These are phyloP conservation scores for Polypedilum pembai DNA, from an alignment of 1,140 invertebrate genomes.

Conservation along the genomic window DNA sequence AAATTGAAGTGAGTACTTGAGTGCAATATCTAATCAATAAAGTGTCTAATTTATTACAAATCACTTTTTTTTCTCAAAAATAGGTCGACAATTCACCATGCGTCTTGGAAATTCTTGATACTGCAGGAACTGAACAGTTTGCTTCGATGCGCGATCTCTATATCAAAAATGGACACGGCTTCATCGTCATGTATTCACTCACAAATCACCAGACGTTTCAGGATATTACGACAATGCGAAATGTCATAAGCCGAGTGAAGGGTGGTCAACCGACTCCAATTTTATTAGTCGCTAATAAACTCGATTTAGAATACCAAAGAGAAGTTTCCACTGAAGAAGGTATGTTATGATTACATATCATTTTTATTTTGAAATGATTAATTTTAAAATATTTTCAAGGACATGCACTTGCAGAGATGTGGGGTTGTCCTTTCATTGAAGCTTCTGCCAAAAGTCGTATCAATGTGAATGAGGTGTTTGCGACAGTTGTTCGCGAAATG, in stretches of 20 bases:
- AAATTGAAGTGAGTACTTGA: conserved; percentile 79
- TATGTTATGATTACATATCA: conserved; percentile 32
- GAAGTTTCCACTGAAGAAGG: conserved; percentile 79
- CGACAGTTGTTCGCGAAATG: conserved; percentile 99
- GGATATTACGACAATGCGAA: conserved; percentile 98
- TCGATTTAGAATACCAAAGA: conserved; percentile 90
- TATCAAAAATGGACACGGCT: conserved; percentile 94
- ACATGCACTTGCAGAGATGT: conserved; percentile 77
- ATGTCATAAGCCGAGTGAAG: conserved; percentile 97
- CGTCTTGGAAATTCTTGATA: conserved; percentile 98
- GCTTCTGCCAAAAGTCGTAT: conserved; percentile 97
- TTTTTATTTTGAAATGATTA: no score
- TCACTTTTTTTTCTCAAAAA: neutral
- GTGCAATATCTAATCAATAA: neutral
- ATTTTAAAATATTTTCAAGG: conserved; percentile 33
- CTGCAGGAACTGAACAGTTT: conserved; percentile 99
- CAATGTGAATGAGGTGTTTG: conserved; percentile 99
- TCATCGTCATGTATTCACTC: conserved; percentile 92
- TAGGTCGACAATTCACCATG: conserved; percentile 86
- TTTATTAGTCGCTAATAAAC: conserved; percentile 91
- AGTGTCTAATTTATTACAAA: no score
- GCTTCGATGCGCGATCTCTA: conserved; percentile 99
- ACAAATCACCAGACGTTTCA: conserved; percentile 58
- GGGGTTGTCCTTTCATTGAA: conserved; percentile 97
- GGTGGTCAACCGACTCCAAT: conserved; percentile 91